A percentile compares a stretch with the other conserved stretches of the same genome.
phyloP scores from a whole-genome alignment of 2,797 vertebrate genomes.

The Paramormyrops hopkinsi region DNA sequence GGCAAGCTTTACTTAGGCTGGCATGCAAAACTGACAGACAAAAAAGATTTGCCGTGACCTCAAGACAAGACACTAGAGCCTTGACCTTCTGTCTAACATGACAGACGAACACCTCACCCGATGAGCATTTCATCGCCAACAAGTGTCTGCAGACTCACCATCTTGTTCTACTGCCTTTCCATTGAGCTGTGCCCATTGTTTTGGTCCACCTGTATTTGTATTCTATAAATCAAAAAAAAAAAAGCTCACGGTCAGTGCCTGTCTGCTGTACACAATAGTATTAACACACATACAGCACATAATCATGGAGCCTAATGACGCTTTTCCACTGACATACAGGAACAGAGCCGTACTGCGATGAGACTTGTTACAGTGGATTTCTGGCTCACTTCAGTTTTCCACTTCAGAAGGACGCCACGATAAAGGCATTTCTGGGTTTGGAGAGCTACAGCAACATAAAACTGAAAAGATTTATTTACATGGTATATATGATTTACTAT shows the following conservation, averaged over 20 bases:
- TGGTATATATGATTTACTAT: not conserved
- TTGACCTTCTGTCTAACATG: not conserved
- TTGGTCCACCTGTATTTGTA: constrained; percentile 98
- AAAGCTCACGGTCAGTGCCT: not conserved
- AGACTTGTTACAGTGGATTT: not conserved
- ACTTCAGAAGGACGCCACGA: not conserved
- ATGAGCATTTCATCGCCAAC: not conserved
- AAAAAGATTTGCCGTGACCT: not conserved
- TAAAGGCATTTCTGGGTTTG: not conserved
- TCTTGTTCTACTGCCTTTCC: constrained; percentile 96
- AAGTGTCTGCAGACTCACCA: constrained; percentile 66
- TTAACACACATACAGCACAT: not conserved
- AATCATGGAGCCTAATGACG: not conserved
- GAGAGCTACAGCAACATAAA: not conserved
- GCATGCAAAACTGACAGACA: not conserved
- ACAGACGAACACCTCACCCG: not conserved
- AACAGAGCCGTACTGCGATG: not conserved
- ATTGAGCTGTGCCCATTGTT: constrained; percentile 99
- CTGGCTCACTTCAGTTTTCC: not conserved
- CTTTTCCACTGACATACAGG: not conserved
- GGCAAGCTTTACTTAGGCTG: not conserved
- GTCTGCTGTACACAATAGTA: not conserved
- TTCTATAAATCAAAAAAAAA: constrained; percentile 57
- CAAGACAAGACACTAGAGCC: not conserved
- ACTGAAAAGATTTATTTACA: not conserved